phyloP scores from a whole-genome alignment of 1,140 invertebrate genomes.

The Drosophila suzukii region DNA sequence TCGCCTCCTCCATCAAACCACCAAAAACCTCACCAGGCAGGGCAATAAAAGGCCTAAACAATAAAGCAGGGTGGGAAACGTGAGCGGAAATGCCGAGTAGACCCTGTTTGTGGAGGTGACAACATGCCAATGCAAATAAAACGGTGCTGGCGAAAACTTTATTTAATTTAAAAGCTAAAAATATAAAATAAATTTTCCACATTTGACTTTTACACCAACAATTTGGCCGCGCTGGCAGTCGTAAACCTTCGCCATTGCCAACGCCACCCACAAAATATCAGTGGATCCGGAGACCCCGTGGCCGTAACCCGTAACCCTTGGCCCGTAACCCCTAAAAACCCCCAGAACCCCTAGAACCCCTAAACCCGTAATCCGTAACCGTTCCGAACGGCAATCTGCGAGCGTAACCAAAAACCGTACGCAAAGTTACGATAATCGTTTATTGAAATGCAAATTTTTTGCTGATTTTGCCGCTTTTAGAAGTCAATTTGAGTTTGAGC shows the following conservation, averaged over 20 bases:
- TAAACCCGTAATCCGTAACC: slow-evolving; percentile 58
- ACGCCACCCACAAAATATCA: neutral
- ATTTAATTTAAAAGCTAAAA: slow-evolving; percentile 79
- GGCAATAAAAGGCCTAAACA: slow-evolving; percentile 71
- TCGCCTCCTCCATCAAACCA: no score
- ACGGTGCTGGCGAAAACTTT: slow-evolving; percentile 58
- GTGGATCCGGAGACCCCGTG: slow-evolving; percentile 7
- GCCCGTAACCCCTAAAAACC: slow-evolving; percentile 27
- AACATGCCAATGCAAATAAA: slow-evolving; percentile 75
- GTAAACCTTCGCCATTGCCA: slow-evolving; percentile 51
- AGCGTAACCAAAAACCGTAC: slow-evolving; percentile 79
- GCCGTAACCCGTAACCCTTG: slow-evolving; percentile 17
- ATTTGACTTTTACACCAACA: slow-evolving; percentile 80
- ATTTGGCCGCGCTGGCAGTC: slow-evolving; percentile 63
- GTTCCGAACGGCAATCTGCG: slow-evolving; percentile 12
- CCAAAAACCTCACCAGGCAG: no score
- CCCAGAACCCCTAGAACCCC: slow-evolving; percentile 31
- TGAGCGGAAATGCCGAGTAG: slow-evolving; percentile 65
- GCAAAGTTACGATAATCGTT: slow-evolving; percentile 83
- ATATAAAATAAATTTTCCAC: slow-evolving; percentile 80
- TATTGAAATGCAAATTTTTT: slow-evolving; percentile 83
- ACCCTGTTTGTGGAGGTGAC: slow-evolving; percentile 51
- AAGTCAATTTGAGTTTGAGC: slow-evolving; percentile 74
- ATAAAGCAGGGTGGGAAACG: slow-evolving; percentile 60
- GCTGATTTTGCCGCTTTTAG: slow-evolving; percentile 82